Evolutionary conservation across 2,113 vertebrate species (phyloP).

Genomic region (Holacanthus passer): DNA sequence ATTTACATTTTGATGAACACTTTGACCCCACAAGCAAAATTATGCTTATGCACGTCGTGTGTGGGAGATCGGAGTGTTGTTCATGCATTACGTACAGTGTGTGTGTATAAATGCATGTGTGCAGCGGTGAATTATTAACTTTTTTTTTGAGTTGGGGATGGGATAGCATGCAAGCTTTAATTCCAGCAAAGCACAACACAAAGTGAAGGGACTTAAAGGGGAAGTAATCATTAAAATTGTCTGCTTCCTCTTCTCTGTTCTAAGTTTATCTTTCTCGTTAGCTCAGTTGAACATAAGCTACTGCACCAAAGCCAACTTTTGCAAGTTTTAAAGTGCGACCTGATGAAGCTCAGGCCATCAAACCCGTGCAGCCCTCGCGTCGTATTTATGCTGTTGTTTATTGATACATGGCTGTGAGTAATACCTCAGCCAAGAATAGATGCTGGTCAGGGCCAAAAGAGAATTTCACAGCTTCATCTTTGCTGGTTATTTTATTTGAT

Average conservation of each 20-base stretch:
- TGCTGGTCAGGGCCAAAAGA: slow-evolving; percentile 20
- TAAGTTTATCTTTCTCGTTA: slow-evolving; percentile 28
- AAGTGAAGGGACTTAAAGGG: slow-evolving; percentile 46
- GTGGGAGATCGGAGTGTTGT: slow-evolving; percentile 1
- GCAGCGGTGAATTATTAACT: slow-evolving; percentile 42
- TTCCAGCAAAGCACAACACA: slow-evolving; percentile 28
- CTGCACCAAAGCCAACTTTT: not conserved
- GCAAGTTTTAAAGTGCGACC: not conserved
- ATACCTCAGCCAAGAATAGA: slow-evolving; percentile 50
- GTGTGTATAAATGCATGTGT: slow-evolving; percentile 13
- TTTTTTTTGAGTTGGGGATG: not conserved
- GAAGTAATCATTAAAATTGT: slow-evolving; percentile 60
- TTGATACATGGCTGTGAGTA: slow-evolving; percentile 54
- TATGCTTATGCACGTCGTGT: slow-evolving; percentile 10
- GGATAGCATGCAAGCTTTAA: slow-evolving; percentile 13
- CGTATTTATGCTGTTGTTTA: slow-evolving; percentile 36
- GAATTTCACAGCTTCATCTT: slow-evolving; percentile 38
- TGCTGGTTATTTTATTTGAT: slow-evolving; percentile 52
- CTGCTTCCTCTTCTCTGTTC: slow-evolving; percentile 66
- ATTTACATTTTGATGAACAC: slow-evolving; percentile 54
- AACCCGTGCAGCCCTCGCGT: not conserved
- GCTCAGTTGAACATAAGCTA: slow-evolving; percentile 17
- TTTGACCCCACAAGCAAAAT: slow-evolving; percentile 27
- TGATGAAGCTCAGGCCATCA: slow-evolving; percentile 1
- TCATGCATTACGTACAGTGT: slow-evolving; percentile 27